These are phyloP conservation scores for Syritta pipiens DNA, from an alignment of 2,888 invertebrate species.

Conservation along the genomic window DNA sequence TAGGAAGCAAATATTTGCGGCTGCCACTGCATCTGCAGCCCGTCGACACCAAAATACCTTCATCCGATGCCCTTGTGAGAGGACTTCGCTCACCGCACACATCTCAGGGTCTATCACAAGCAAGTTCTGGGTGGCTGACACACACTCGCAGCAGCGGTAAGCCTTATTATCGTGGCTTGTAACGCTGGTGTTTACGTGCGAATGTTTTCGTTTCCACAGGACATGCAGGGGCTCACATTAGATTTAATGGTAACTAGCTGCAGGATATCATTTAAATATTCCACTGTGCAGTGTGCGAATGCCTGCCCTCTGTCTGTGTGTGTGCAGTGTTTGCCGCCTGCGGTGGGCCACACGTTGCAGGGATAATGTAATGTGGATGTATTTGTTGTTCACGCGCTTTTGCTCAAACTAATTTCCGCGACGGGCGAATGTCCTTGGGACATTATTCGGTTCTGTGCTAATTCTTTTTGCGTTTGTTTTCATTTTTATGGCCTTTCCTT, in stretches of 20 bases:
- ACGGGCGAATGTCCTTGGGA: slow-evolving; percentile 33
- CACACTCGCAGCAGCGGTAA: slow-evolving; percentile 39
- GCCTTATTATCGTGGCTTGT: slow-evolving; percentile 61
- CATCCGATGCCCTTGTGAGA: slow-evolving; percentile 33
- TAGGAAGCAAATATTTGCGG: slow-evolving; percentile 62
- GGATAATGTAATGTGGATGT: slow-evolving; percentile 49
- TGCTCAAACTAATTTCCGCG: slow-evolving; percentile 51
- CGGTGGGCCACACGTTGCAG: slow-evolving; percentile 24
- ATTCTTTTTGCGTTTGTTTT: background rate
- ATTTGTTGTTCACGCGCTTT: slow-evolving; percentile 58
- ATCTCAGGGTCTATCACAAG: slow-evolving; percentile 47
- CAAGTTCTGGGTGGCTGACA: background rate
- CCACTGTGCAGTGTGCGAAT: slow-evolving; percentile 42
- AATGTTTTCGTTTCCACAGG: slow-evolving; percentile 65
- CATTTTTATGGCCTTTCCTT: slow-evolving; percentile 5
- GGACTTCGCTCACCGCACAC: slow-evolving; percentile 32
- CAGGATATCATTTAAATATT: slow-evolving; percentile 67
- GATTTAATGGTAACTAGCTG: slow-evolving; percentile 67
- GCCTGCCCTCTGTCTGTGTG: too few species aligned
- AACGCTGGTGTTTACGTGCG: slow-evolving; percentile 65
- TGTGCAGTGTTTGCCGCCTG: slow-evolving; percentile 22
- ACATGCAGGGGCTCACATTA: slow-evolving; percentile 54
- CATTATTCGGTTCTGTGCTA: slow-evolving; percentile 22
- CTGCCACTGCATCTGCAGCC: slow-evolving; percentile 40
- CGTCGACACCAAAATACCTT: slow-evolving; percentile 5